A percentile compares a stretch with the other conserved stretches of the same genome.
Evolutionary conservation across 2,113 vertebrate species (phyloP).

Genomic region (Xiphophorus hellerii): DNA sequence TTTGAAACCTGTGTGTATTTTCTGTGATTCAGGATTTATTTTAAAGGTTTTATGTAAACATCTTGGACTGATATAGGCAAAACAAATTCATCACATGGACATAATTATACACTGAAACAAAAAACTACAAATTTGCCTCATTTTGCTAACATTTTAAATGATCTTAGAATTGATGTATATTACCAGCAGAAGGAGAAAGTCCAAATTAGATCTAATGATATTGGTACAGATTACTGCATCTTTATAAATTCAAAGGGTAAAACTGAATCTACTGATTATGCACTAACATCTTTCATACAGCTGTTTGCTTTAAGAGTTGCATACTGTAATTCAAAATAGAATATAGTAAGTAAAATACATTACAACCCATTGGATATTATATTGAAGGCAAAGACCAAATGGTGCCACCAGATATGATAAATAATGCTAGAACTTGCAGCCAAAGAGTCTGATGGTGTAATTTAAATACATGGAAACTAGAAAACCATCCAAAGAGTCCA

Average conservation of each 20-base stretch:
- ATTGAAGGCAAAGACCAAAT: constrained; percentile 12
- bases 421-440: constrained; percentile 23
- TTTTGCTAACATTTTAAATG: neutral
- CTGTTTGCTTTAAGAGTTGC: too few relatives aligned
- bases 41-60: too few relatives aligned
- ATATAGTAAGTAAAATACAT: neutral
- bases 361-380: constrained; percentile 2
- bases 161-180: neutral
- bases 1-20: too few relatives aligned
- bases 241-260: neutral
- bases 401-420: constrained; percentile 21
- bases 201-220: neutral
- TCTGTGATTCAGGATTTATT: too few relatives aligned
- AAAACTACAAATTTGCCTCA: neutral
- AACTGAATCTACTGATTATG: neutral
- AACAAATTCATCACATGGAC: too few relatives aligned
- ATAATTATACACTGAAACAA: too few relatives aligned
- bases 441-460: neutral
- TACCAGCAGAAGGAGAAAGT: neutral
- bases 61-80: too few relatives aligned
- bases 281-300: neutral
- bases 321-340: neutral
- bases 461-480: constrained; percentile 30
- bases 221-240: neutral
- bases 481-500: constrained; percentile 41